These are phyloP conservation scores for Catharus fuscescens DNA, from an alignment of 2,113 vertebrate genomes.

Conservation along the genomic window DNA sequence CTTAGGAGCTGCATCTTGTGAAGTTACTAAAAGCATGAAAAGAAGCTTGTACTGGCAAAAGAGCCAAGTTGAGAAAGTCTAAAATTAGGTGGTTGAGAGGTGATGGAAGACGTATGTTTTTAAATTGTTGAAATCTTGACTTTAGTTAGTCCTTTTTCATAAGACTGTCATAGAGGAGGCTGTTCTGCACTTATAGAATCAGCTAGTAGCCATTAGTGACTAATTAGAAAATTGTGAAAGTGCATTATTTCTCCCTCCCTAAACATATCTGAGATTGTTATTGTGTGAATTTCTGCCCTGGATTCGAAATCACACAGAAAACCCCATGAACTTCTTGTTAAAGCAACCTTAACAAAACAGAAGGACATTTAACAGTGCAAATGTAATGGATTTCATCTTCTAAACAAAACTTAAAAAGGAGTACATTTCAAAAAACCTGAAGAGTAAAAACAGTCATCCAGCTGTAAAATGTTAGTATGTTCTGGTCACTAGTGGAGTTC, in stretches of 20 bases:
- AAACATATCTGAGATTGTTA: neutral
- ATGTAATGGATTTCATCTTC: neutral
- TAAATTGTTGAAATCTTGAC: neutral
- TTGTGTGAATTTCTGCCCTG: neutral
- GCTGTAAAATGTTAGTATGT: neutral
- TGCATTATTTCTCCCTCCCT: neutral
- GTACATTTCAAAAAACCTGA: neutral
- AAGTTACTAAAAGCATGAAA: neutral
- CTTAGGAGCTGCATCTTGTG: neutral
- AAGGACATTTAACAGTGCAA: neutral
- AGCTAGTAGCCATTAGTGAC: neutral
- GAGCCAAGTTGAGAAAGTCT: neutral
- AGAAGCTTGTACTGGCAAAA: neutral
- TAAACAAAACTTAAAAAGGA: neutral
- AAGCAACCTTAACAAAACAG: neutral
- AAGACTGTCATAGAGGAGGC: rapidly evolving
- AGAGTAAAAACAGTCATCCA: neutral
- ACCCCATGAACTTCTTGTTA: neutral
- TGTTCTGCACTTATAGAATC: neutral
- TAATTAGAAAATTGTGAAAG: neutral
- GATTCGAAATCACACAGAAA: neutral
- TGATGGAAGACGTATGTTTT: neutral
- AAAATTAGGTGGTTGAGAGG: neutral
- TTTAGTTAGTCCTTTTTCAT: neutral
- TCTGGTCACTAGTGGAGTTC: neutral